Percentiles rank a stretch among this genome's conserved stretches.
Evolutionary conservation across 2,888 invertebrate genomes (phyloP).

Genomic region (Tryphoninae sp.): DNA sequence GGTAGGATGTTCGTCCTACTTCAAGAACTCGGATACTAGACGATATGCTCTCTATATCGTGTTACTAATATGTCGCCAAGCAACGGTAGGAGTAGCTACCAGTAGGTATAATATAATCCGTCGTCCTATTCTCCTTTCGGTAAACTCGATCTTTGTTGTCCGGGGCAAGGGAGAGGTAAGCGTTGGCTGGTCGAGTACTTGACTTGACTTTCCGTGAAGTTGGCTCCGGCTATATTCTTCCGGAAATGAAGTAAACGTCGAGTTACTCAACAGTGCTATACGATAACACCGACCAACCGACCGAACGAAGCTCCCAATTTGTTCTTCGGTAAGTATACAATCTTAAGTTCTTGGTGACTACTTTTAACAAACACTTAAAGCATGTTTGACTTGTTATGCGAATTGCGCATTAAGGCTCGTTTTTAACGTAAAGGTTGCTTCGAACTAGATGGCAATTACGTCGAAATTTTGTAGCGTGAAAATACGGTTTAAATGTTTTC

Average conservation of each 20-base stretch:
- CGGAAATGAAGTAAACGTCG: conserved; percentile 47
- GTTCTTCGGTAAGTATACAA: too few species aligned
- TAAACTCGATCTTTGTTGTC: conserved; percentile 48
- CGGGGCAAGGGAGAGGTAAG: neutral
- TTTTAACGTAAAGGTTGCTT: too few species aligned
- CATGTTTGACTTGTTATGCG: too few species aligned
- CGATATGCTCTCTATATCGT: conserved; percentile 23
- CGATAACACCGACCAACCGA: too few species aligned
- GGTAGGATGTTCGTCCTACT: conserved; percentile 3
- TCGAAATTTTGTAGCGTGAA: too few species aligned
- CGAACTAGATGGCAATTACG: too few species aligned
- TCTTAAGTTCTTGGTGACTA: too few species aligned
- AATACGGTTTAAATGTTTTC: too few species aligned
- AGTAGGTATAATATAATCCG: conserved; percentile 40
- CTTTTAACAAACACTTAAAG: too few species aligned
- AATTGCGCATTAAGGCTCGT: too few species aligned
- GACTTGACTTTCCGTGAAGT: conserved; percentile 18
- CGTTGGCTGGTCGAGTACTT: neutral
- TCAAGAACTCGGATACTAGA: conserved; percentile 11
- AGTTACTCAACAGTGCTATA: too few species aligned
- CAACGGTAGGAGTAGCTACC: neutral
- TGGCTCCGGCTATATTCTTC: conserved; percentile 35
- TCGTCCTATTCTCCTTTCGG: conserved; percentile 16
- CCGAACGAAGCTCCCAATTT: too few species aligned
- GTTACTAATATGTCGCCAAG: conserved; percentile 33